Conservation (phyloP, 2,797 vertebrate species). For the Peromyscus eremicus region DNA sequence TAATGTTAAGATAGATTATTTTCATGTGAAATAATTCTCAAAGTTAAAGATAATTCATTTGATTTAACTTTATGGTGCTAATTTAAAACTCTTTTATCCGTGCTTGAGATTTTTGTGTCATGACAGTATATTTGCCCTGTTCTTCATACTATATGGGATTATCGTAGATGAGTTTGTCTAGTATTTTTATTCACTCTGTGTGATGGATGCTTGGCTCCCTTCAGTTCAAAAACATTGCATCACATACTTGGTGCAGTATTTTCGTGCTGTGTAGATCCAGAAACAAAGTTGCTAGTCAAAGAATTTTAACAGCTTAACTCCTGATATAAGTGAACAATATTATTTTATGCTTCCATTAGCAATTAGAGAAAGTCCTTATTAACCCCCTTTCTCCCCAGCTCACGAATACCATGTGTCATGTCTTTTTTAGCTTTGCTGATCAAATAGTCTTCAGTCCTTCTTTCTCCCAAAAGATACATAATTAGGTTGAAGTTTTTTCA, state of each 20-base stretch:
- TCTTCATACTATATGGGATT: conserved; percentile 15
- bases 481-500: not conserved
- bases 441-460: not conserved
- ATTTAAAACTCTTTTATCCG: conserved; percentile 13
- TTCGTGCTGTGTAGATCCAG: not conserved
- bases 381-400: not conserved
- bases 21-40: conserved; percentile 45
- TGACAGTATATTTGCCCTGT: not conserved
- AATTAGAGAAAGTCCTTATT: not conserved
- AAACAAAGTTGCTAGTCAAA: conserved; percentile 14
- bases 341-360: not conserved
- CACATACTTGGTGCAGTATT: not conserved
- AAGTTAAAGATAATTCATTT: conserved; percentile 35
- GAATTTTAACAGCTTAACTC: not conserved
- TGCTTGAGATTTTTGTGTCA: not conserved
- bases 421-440: conserved; percentile 36
- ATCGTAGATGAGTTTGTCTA: not conserved
- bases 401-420: not conserved
- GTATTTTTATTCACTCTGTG: not conserved
- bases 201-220: not conserved
- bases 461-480: not conserved
- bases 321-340: conserved; percentile 7
- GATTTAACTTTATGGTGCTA: conserved; percentile 25
- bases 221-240: conserved; percentile 20
- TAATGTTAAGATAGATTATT: not conserved